Conservation (phyloP, 2,113 vertebrate species). For the Caracal caracal region DNA sequence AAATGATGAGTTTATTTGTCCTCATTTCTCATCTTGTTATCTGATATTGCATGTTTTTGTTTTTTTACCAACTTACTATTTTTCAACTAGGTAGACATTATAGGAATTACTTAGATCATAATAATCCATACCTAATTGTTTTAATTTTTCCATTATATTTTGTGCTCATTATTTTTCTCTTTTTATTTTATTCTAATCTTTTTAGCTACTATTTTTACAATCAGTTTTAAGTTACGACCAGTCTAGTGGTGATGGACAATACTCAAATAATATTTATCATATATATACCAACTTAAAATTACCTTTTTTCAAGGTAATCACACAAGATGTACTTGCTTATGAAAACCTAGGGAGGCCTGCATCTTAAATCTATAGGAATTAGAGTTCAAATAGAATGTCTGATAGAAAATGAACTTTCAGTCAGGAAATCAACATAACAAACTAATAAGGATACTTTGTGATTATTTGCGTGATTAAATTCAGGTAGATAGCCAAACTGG, state of each 20-base stretch:
- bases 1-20: not conserved
- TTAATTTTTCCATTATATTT: constrained; percentile 34
- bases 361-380: not conserved
- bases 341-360: not conserved
- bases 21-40: not conserved
- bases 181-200: not conserved
- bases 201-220: not conserved
- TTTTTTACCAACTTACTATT: not conserved
- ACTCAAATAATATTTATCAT: not conserved
- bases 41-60: not conserved
- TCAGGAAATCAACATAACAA: not conserved
- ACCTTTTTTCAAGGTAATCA: not conserved
- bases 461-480: not conserved
- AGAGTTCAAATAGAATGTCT: constrained; percentile 5
- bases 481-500: not conserved
- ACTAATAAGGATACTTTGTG: not conserved
- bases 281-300: not conserved
- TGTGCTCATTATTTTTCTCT: not conserved
- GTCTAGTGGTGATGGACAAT: not conserved
- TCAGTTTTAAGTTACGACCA: constrained; percentile 10
- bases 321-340: not conserved
- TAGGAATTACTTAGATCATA: not conserved
- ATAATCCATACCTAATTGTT: not conserved
- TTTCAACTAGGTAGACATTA: not conserved
- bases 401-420: not conserved